Conservation (phyloP, 2,113 vertebrate genomes). For the Myanophis thanlyinensis region DNA sequence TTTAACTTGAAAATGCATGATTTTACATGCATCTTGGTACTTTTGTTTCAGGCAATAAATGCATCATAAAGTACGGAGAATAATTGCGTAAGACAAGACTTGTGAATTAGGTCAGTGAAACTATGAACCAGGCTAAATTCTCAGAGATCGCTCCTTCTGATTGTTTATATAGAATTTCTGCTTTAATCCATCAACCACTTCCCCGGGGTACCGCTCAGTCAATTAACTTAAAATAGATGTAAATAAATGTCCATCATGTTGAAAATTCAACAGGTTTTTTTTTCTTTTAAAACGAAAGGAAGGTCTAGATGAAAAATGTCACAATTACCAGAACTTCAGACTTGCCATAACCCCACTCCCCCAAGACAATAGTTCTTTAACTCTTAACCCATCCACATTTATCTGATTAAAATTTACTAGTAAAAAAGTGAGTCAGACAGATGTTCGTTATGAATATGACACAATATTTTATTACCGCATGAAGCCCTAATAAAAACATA, state of each 20-base stretch:
- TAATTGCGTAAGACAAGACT: background rate
- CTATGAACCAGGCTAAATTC: background rate
- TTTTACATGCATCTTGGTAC: background rate
- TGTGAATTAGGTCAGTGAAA: background rate
- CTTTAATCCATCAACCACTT: background rate
- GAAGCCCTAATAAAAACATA: background rate
- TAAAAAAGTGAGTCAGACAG: background rate
- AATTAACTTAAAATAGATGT: background rate
- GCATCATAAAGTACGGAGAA: background rate
- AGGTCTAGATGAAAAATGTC: background rate
- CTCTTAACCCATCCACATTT: background rate
- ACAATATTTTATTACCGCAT: background rate
- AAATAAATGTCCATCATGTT: background rate
- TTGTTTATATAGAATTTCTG: background rate
- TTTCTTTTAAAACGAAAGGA: background rate
- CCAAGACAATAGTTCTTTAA: background rate
- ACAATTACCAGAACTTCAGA: background rate
- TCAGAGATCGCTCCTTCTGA: background rate
- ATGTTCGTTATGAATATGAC: background rate
- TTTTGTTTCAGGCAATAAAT: background rate
- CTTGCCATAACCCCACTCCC: background rate
- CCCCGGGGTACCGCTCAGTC: background rate
- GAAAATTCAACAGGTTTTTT: background rate
- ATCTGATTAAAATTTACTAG: background rate
- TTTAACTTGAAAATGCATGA: background rate